Base-by-base conservation (phyloP, 2,888 invertebrate genomes). In the Watsonalla binaria region DNA sequence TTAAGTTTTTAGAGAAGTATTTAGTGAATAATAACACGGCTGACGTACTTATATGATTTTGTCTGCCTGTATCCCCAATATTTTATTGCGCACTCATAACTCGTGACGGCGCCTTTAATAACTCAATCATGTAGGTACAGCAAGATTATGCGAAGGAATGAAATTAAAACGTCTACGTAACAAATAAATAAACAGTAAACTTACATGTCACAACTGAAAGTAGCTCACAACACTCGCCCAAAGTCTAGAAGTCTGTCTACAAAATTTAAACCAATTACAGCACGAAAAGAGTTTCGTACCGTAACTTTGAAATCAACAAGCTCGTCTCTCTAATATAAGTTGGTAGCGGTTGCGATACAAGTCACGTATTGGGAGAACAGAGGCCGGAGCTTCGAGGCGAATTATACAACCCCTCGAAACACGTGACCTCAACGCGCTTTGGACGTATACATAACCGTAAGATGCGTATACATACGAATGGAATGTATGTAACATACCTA, bases 331-430 rank as follows among this genome's bases (percentile, higher is more conserved):
- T 68, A 63, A 72, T 71, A 74, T 67, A 78, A 70, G 55, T 57
- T 58, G 58, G 66, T 62, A 60, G 56, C 56, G 60, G 68, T 80
- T 74, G 61, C 55, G 53, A 78, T 68, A 74, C 77, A 72, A 69
- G 75, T 79, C 80, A 80, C 81, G 80, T 80, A 66, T 64, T 60
- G 51, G 56, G 51, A 54, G 55, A 63, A 64, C 70, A 72, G 67
- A 70, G 70, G 66, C 61, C 65, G 64, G 63, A 62, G 68, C 65
- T 59, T 60, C 57, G 66, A 62, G 63, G 61, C 65, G 61, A 76
- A 76, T 75, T 74, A 74, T 66, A 66, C 73, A 59, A 52, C 59
- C 58, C 64, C 61, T 70, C 57, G 57, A 39, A 63, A 74, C 73
- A 70, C 76, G 75, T 74, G 72, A 76, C 74, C 66, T 56, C 60